Conservation (phyloP, 1,140 invertebrate species). For the Leptestheria dahalacensis region DNA sequence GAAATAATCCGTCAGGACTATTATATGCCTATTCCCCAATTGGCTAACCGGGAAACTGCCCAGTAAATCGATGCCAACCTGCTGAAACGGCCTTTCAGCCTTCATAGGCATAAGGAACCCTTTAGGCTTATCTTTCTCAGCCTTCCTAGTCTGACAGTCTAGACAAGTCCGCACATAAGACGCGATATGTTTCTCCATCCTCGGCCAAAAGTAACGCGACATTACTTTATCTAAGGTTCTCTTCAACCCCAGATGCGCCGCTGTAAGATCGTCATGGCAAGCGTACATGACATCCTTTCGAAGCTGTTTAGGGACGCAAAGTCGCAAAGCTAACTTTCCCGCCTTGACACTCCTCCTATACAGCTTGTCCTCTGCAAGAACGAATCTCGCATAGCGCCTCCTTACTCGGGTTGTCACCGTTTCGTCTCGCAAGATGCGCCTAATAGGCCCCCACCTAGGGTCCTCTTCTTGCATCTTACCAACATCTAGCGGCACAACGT, state of each 20-base stretch:
- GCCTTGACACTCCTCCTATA: background rate
- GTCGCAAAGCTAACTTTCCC: background rate
- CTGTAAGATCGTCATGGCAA: background rate
- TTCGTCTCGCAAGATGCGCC: too few species aligned
- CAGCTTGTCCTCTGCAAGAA: background rate
- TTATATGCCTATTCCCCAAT: background rate
- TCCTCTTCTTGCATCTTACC: too few species aligned
- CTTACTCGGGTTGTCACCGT: background rate
- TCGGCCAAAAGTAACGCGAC: slow-evolving; percentile 9
- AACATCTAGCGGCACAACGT: too few species aligned
- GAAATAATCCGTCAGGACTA: background rate
- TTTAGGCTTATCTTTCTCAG: too few species aligned
- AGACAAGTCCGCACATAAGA: slow-evolving; percentile 10
- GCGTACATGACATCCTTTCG: background rate
- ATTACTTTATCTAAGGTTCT: slow-evolving; percentile 5
- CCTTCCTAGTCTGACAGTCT: slow-evolving; percentile 12
- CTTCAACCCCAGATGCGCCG: slow-evolving; percentile 14
- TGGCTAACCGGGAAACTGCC: background rate
- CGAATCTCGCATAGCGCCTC: background rate
- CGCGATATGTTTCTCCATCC: background rate
- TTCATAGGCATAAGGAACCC: background rate
- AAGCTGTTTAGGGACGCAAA: background rate
- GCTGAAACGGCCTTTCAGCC: background rate
- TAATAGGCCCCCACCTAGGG: too few species aligned
- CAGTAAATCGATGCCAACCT: background rate